These are phyloP conservation scores for Pteronura brasiliensis DNA, from an alignment of 2,113 vertebrate genomes.

Conservation along the genomic window DNA sequence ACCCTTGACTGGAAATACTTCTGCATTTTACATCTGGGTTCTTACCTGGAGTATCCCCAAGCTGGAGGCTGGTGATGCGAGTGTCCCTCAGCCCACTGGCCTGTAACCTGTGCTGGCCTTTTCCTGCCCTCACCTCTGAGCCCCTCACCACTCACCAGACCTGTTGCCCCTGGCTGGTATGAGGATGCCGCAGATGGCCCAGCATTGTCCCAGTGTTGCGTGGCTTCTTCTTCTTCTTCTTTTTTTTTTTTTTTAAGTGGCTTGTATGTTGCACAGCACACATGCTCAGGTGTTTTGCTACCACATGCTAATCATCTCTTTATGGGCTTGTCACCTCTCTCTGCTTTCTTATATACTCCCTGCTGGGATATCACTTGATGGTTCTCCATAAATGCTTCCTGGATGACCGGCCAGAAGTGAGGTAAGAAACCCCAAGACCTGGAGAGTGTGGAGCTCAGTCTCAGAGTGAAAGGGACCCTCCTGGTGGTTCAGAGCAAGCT, in stretches of 20 bases:
- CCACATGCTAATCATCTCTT: background rate
- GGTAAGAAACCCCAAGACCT: too few relatives aligned
- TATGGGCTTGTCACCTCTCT: background rate
- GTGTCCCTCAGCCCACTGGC: too few relatives aligned
- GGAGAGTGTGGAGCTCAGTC: background rate
- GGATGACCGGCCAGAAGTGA: background rate
- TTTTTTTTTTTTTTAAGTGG: background rate
- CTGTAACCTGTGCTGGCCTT: rapidly evolving
- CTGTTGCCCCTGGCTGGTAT: too few relatives aligned
- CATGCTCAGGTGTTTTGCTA: rapidly evolving
- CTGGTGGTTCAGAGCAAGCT: background rate
- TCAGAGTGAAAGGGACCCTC: background rate
- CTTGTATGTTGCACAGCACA: background rate
- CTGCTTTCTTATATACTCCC: too few relatives aligned
- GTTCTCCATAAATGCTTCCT: background rate
- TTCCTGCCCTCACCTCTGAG: background rate
- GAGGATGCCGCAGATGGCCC: background rate
- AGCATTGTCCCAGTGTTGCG: background rate
- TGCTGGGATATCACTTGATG: background rate
- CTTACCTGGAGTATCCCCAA: background rate
- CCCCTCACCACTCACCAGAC: background rate
- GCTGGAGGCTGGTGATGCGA: too few relatives aligned
- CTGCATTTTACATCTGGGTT: background rate
- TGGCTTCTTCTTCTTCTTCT: background rate
- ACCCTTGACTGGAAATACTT: background rate